Base-by-base conservation (phyloP, 1,140 invertebrate species). In the Archivesica marissinica region DNA sequence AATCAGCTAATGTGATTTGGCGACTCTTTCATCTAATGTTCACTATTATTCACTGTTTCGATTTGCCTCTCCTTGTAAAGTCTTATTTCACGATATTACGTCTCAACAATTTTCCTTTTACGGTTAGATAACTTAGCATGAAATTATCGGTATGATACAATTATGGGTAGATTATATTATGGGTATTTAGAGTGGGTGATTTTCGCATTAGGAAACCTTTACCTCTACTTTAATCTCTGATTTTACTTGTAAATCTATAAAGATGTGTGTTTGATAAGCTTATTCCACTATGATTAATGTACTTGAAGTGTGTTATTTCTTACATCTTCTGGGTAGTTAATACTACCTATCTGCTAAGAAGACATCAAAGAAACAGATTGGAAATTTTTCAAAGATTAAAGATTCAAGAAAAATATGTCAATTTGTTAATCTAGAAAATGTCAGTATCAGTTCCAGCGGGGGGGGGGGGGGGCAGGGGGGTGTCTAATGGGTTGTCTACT, bases 1-100 rank as follows among this genome's bases (percentile, higher is more conserved):
- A 79, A 79, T 79, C 56, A 79, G 39, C 44, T 79, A 66, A 79
- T 79, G 77, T 66, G 59, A 79, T 79, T 79, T 79, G 44, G 39
- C 33, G 15, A 39, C 35, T 66, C 77, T 79, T 79, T 79, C 77
- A 79, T 79, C 77, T 79, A 64, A 79, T 20, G 0, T 61, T n/a
- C n/a, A n/a, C n/a, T 76, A 39, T 56, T 41, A 56, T 56, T 56
- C 38, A 38, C 50, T 35, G 13, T 20, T 76, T 39, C 20, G 47
- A 56, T 59, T 76, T 76, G n/a, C 25, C 9, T 33, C 7, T 59
- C 47, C 50, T 76, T 76, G 59, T 59, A 76, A 56, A 72, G 68
- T 20, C 44, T 50, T 50, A 30, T 72, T 68, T 44, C 41, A 72
- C 41, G 68, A 50, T 72, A 72, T 72, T 72, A 28, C 39, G 20